These are phyloP conservation scores for Octopus sinensis DNA, from an alignment of 1,140 invertebrate species.

Conservation along the genomic window DNA sequence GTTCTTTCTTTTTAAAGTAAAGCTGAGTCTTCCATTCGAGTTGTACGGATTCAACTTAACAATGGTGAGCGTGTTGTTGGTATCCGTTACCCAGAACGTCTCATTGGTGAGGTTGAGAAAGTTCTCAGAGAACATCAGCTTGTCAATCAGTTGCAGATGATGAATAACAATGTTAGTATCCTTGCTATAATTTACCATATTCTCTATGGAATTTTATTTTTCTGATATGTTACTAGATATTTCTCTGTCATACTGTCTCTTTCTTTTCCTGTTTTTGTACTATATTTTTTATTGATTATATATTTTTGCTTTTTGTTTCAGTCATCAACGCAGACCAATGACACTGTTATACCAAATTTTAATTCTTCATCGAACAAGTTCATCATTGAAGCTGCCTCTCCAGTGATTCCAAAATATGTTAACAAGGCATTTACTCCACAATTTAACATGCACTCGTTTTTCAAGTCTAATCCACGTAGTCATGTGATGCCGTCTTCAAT, in stretches of 20 bases:
- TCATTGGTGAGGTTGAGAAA: slow-evolving; percentile 48
- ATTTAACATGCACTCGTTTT: slow-evolving; percentile 49
- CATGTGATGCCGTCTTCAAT: slow-evolving; percentile 9
- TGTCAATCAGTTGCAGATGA: slow-evolving; percentile 19
- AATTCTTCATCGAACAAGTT: slow-evolving; percentile 10
- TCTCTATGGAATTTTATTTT: not conserved
- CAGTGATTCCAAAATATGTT: slow-evolving; percentile 38
- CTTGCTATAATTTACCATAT: not conserved
- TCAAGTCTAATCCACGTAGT: slow-evolving; percentile 31
- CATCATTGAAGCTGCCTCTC: slow-evolving; percentile 33
- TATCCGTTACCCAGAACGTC: slow-evolving; percentile 46
- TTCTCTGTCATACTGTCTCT: not conserved
- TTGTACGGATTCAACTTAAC: slow-evolving; percentile 48
- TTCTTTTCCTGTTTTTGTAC: not conserved
- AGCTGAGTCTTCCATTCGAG: slow-evolving; percentile 44
- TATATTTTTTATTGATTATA: not conserved
- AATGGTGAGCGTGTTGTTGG: slow-evolving; percentile 49
- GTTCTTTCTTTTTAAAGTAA: slow-evolving; percentile 38
- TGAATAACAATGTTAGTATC: slow-evolving; percentile 22
- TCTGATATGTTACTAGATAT: not conserved
- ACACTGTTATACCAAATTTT: not conserved
- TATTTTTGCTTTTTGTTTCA: not conserved
- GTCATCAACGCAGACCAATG: not conserved
- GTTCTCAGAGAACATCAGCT: slow-evolving; percentile 36
- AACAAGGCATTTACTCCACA: slow-evolving; percentile 43